Evolutionary conservation across 37 sponge, comb jelly and placozoan species (phyloP).

Genomic region (Geodia barretti): DNA sequence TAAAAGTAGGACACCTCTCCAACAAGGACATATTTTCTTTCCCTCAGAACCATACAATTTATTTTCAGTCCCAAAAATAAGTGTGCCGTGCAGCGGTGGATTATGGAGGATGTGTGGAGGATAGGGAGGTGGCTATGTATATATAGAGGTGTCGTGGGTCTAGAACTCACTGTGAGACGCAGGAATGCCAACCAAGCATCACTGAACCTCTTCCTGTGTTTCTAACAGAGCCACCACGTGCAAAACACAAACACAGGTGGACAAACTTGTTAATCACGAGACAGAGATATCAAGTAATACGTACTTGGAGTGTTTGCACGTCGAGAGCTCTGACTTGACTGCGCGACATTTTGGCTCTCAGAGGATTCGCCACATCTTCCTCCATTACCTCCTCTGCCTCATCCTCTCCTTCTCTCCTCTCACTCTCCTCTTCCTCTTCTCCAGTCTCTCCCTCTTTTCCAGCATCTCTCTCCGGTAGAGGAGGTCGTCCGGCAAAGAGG

Average conservation of each 20-base stretch:
- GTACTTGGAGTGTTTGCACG: constrained; percentile 1
- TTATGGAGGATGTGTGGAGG: too few relatives aligned
- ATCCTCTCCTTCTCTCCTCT: too few relatives aligned
- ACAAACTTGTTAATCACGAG: too few relatives aligned
- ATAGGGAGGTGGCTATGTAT: neutral
- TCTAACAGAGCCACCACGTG: too few relatives aligned
- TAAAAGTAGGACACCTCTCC: too few relatives aligned
- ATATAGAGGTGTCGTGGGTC: too few relatives aligned
- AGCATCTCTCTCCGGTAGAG: neutral
- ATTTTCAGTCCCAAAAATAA: too few relatives aligned
- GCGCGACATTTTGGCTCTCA: constrained; percentile 23
- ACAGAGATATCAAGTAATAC: too few relatives aligned
- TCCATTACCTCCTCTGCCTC: neutral
- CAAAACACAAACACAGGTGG: too few relatives aligned
- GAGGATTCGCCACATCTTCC: neutral
- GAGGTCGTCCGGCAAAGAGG: constrained; percentile 23
- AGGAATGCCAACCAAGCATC: constrained; percentile 85
- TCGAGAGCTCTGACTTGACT: neutral
- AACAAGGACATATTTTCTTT: too few relatives aligned
- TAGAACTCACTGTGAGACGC: constrained; percentile 73
- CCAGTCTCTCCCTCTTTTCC: neutral
- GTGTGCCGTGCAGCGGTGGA: too few relatives aligned
- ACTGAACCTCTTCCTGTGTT: constrained; percentile 61
- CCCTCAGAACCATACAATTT: too few relatives aligned
- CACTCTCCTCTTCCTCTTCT: constrained; percentile 9